These are phyloP conservation scores for Clarias platycephalus DNA, from an alignment of 2,797 vertebrate genomes.

Conservation along the genomic window DNA sequence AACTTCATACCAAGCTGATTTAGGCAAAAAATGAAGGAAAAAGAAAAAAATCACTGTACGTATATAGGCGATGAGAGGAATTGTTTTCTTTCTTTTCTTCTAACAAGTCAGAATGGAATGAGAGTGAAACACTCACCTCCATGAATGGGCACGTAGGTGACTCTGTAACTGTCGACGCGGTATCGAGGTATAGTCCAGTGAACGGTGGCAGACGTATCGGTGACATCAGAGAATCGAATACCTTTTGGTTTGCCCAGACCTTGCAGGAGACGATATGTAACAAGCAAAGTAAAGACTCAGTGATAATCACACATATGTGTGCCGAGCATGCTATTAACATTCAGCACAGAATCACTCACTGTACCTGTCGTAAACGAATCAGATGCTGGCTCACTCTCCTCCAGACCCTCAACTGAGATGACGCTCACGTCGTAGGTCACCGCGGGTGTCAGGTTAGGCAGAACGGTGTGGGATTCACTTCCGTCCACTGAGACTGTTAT, in stretches of 20 bases:
- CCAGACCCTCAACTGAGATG: slow-evolving; percentile 82
- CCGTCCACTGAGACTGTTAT: slow-evolving; percentile 79
- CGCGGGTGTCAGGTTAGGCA: slow-evolving; percentile 84
- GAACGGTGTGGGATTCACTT: slow-evolving; percentile 73
- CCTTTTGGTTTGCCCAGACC: slow-evolving; percentile 1
- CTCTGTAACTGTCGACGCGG: slow-evolving; percentile 81
- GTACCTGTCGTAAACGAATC: slow-evolving; percentile 87
- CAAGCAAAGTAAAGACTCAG: neutral
- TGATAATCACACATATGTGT: neutral
- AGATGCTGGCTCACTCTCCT: slow-evolving; percentile 88
- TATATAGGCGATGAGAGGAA: too few relatives aligned
- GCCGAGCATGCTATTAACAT: neutral
- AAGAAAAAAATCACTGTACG: neutral
- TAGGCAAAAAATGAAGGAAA: neutral
- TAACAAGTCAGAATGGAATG: neutral
- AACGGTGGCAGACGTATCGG: slow-evolving; percentile 84
- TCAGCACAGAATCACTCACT: neutral
- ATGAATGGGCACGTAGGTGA: slow-evolving; percentile 81
- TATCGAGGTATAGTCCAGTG: slow-evolving; percentile 82
- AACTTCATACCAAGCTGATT: neutral
- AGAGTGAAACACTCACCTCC: slow-evolving; percentile 78
- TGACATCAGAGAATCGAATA: slow-evolving; percentile 88
- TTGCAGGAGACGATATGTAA: neutral
- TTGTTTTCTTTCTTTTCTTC: neutral
- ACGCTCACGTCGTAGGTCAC: slow-evolving; percentile 84